Evolutionary conservation across 2,113 vertebrate species (phyloP), one percentile per base, ranked within the genome.

Genomic region (Lethenteron camtschaticum): DNA sequence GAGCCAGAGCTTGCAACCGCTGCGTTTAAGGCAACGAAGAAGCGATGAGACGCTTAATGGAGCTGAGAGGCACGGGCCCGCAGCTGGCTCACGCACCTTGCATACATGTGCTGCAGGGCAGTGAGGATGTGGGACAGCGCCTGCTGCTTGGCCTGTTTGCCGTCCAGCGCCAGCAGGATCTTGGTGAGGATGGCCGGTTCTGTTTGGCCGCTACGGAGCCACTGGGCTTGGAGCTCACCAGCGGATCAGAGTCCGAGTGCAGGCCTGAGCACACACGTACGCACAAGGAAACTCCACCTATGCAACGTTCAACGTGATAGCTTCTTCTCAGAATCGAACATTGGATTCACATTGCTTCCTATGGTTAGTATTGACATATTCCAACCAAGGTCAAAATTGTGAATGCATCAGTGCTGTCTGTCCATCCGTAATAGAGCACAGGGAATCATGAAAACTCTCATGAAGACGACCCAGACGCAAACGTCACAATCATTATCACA

Each of bases 81-180:
- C 41, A 41, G 41, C 41, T 41, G 41, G 41, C 41, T 41, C 41
- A 41, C 41, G 41, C 81, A 99, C 94, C 94, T 92, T 71, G 92
- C 90, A 80, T 96, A 96, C 84, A 88, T 85, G 76, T 96, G 94
- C 73, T 99, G 94, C 24, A 99, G 75, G 20, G 94, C 87, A 7
- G 88, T 87, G 66, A 99, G 82, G 14, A 96, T 83, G 68, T 96
- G 90, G 69, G 87, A 89, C 58, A 99, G 76, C 1, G 87, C 90
- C 77, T 99, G 94, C 76, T 99, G 94, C 69, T 99, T 99, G 74
- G 87, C 86, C 72, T 86, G 78, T 58, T 86, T 95, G 8, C 94
- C 94, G 70, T 99, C 90, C 75, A 99, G 80, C 0, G 90, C 96
- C 2, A 99, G 80, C 14, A 99, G 84, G 73, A 95, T 99, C 79